Base-by-base conservation (phyloP, 2,888 invertebrate genomes). In the Theristus sp. region DNA sequence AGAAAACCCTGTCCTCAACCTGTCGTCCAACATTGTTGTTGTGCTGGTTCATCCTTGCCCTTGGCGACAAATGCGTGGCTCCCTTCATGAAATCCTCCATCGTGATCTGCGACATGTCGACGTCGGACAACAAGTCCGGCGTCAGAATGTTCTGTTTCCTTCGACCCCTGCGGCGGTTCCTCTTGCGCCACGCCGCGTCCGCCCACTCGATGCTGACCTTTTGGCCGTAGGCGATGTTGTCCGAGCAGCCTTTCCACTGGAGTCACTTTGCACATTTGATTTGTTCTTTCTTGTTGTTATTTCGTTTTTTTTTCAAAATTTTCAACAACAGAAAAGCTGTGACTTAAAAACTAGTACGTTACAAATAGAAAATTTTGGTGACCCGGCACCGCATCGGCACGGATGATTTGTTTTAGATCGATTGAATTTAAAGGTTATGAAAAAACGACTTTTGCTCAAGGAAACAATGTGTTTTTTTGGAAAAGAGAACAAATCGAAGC, bases 241-340 rank as follows among this genome's bases (percentile, higher is more conserved):
- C 87, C 0, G 85, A 85, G 73, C 88, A 88, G 31, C 88, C 88
- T 56, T 86, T 86, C 87, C 87, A 87, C 74, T 86, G 84, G 58
- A 64, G 6, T 38, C 38, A 38, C 10, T 13, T 38, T 38, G 38
- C 38, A 38, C 10, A 6, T 38, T 38, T 38, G 38, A 6, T 38
- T 17, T 13, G 38, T 13, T 17, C 10, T 13, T 38, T n/a, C n/a
- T 6, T 38, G 10, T 17, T 38, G 38, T 6, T 38, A 17, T 17
- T 13, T 38, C 38, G 38, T 38, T 38, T n/a, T n/a, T n/a, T n/a
- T n/a, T n/a, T n/a, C n/a, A n/a, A n/a, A n/a, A n/a, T n/a, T n/a
- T n/a, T n/a, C n/a, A n/a, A n/a, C n/a, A n/a, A n/a, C n/a, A n/a
- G n/a, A n/a, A n/a, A n/a, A n/a, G n/a, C n/a, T n/a, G n/a, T n/a